Evolutionary conservation across 2,888 invertebrate species (phyloP), one percentile per base, ranked within the genome.

Genomic region (Drosophila falleni): DNA sequence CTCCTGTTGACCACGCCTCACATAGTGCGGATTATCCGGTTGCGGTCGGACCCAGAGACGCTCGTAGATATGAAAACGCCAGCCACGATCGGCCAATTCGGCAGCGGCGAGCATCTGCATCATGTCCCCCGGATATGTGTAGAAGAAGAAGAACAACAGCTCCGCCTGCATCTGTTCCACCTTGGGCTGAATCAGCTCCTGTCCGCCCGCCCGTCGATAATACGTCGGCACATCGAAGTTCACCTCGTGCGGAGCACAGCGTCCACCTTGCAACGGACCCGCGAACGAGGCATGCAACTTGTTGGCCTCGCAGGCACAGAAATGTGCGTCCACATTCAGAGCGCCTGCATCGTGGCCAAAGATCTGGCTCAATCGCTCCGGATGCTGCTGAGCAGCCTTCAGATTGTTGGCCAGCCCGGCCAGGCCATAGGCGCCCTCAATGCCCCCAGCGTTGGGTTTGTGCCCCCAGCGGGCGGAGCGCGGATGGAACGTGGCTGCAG

Each of bases 81-180:
- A 87, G 35, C 70, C 71, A 0, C 86, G 87, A 13, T 87, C 74
- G 3, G 76, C 78, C 37, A 87, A 47, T 23, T 88, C 84, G 0
- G 86, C 89, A 0, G 86, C 89, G 0, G 82, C 60, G 33, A 87
- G 19, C 87, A 87, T 37, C 63, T 87, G 86, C 89, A 87, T 70
- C 84, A 88, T 77, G 35, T 87, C 86, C 3, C 74, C 72, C 0
- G 89, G 72, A 64, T 68, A 80, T 2, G 49, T 75, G n/a, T 87
- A 88, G 39, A 87, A 87, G 37, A 75, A 82, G 31, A 55, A 80
- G 49, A 87, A 87, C 5, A 87, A 19, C 10, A 80, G 42, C 50
- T 87, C 86, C 19, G 19, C 61, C 11, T 75, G 50, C 89, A 87
- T 82, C 49, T 87, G 62, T 9, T 69, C 67, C 0, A 71, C 58